Base-by-base conservation (phyloP, 2,888 invertebrate species). In the Alloplasta piceator region DNA sequence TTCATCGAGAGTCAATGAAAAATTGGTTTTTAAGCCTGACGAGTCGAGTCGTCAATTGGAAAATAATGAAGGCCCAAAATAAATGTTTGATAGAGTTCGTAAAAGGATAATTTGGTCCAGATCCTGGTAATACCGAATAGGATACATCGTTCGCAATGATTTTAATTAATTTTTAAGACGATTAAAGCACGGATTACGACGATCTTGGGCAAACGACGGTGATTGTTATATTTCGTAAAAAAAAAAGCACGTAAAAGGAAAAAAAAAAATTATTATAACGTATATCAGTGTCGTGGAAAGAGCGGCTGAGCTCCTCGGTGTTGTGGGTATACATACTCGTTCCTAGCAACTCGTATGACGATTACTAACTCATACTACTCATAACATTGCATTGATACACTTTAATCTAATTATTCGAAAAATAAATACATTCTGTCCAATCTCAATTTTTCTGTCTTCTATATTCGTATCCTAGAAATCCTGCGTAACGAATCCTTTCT, bases 301-400 rank as follows among this genome's bases (percentile, higher is more conserved):
- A 90, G 91, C 91, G 86, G 82, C 85, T 88, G 89, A 90, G 91
- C 91, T 91, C 91, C 89, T 91, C 89, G 91, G 89, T 92, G 92
- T 92, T 92, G 91, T 92, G 92, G 89, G 91, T 92, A 91, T 92
- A 89, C 91, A 90, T 91, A 90, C 90, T 92, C 91, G 91, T 92
- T 92, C 92, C 90, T 92, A 91, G 91, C 89, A 89, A 91, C 89
- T 91, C 89, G 90, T 92, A 91, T 91, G 91, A 89, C 87, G 89
- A 90, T 90, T 91, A 82, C 91, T 87, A 91, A 91, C 87, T 92
- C 91, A 90, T 91, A 91, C 89, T 91, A 90, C 90, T 90, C 89
- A 89, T 91, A 91, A 91, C 90, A 91, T 91, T 92, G 91, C 91
- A 91, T 91, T 91, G 90, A 90, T 90, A 82, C 90, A 90, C 88